Conservation (phyloP, 2,113 vertebrate genomes). For the Phyllostomus discolor region DNA sequence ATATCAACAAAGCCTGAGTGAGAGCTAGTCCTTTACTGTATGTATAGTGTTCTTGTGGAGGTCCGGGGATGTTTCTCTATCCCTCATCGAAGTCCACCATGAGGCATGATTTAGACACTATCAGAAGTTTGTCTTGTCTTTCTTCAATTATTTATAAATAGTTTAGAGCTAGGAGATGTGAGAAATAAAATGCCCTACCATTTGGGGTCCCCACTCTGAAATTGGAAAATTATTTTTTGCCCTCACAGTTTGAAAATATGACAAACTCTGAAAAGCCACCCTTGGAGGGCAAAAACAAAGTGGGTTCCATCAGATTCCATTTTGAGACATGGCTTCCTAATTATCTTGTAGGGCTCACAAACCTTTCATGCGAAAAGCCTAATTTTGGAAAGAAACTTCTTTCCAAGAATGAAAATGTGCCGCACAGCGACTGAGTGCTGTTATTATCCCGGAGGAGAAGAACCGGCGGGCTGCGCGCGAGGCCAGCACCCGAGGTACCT, state of each 20-base stretch:
- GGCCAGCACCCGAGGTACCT: background rate
- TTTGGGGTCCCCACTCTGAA: background rate
- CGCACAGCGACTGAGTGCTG: background rate
- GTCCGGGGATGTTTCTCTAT: background rate
- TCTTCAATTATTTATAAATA: background rate
- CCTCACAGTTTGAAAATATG: background rate
- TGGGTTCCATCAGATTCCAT: conserved; percentile 49
- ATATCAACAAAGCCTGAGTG: conserved; percentile 54
- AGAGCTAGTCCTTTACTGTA: background rate
- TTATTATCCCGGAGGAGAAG: conserved; percentile 21
- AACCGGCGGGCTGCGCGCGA: background rate
- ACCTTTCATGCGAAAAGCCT: conserved; percentile 53
- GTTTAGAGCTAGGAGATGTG: background rate
- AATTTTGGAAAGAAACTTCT: conserved; percentile 69
- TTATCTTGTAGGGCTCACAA: conserved; percentile 59
- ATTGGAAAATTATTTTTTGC: conserved; percentile 4
- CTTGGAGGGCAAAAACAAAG: conserved; percentile 31
- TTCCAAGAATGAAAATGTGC: conserved; percentile 56
- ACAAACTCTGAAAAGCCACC: background rate
- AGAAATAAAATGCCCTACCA: background rate
- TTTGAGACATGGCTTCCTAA: conserved; percentile 52
- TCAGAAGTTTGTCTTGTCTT: background rate
- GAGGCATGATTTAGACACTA: background rate
- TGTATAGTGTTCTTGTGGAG: background rate
- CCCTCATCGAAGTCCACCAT: background rate